Evolutionary conservation across 2,113 vertebrate species (phyloP), one percentile per base, ranked within the genome.

Genomic region (Anolis carolinensis): DNA sequence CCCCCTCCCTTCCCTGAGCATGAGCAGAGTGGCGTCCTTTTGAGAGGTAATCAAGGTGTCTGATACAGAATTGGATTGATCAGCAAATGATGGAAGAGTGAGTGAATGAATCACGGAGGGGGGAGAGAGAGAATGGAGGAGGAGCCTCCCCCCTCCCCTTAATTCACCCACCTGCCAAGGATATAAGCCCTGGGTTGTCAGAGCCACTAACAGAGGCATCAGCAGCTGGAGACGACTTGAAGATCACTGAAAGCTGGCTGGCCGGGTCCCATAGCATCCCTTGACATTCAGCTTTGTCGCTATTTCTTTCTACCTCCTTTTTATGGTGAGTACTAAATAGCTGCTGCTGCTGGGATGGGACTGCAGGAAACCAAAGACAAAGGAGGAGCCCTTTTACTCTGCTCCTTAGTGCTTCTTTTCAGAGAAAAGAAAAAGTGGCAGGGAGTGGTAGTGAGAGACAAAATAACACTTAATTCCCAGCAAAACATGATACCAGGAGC

Each of bases 271-370:
- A 30, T 21, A 34, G 34, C 50, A 80, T 74, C 81, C 7, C 32
- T 52, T 34, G 2, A 5, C 27, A 68, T 39, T 39, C 44, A 78
- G 71, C 30, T 86, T 30, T 80, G 55, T 52, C 68, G 11, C 39
- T 32, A 21, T 0, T 34, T 48, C 71, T 70, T 44, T 48, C 72
- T 75, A 72, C 70, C 83, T 83, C 75, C 44, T 85, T 32, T 62
- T n/a, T 62, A 83, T 80, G 76, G 91, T 92, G 52, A 92, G 91
- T 92, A n/a, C n/a, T n/a, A n/a, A n/a, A n/a, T n/a, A 88, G 62
- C 75, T 59, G 5, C 70, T 59, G 5, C 50, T 8, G 27, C 27
- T 27, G 65, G 30, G 7, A 10, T 27, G 59, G 13, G 13, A 59
- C 55, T 59, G 55, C 55, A 59, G 4, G 65, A 30, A 30, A 30